Evolutionary conservation across 2,888 invertebrate species (phyloP), one percentile per base, ranked within the genome.

Genomic region (Villa cingulata): DNA sequence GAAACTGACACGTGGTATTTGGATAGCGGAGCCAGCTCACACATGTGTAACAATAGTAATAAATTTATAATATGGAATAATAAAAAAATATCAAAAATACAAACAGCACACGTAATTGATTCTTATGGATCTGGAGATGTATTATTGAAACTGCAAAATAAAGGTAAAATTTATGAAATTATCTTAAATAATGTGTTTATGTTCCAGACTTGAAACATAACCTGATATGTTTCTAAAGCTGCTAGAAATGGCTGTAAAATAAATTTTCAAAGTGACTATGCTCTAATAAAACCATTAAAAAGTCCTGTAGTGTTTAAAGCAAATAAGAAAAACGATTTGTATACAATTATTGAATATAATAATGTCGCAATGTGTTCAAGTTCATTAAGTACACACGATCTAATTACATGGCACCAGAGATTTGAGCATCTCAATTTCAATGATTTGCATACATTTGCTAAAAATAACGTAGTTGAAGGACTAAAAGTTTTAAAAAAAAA

Each of bases 1-100:
- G 4, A 10, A 15, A 5, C 6, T 15, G 34, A 29, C 36, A 12
- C n/a, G 20, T 39, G 38, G 32, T 32, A 47, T 46, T 18, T 50
- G 5, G 48, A 50, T 23, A 52, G 48, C 32, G 50, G 50, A 9
- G 45, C 50, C 19, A 45, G 43, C n/a, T 15, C 42, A 36, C 32
- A 47, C 27, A 47, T 44, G 47, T 50, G 45, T n/a, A 49, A 49
- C 36, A 39, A 46, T 16, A 46, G 36, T 15, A 46, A 29, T 3
- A 19, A 29, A 9, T 48, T 48, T 43, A 19, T 20, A 29, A 29
- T 4, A 29, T 38, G 38, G 38, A 6, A 18, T 19, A 39, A 15
- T 7, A 18, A 18, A 6, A 23, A 19, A 14, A 19, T 15, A 20
- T 39, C 39, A 4, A 23, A 15, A 43, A 49, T 49, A 23, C 42